Base-by-base conservation (phyloP, 2,797 vertebrate genomes). In the Phyllotis vaccarum region DNA sequence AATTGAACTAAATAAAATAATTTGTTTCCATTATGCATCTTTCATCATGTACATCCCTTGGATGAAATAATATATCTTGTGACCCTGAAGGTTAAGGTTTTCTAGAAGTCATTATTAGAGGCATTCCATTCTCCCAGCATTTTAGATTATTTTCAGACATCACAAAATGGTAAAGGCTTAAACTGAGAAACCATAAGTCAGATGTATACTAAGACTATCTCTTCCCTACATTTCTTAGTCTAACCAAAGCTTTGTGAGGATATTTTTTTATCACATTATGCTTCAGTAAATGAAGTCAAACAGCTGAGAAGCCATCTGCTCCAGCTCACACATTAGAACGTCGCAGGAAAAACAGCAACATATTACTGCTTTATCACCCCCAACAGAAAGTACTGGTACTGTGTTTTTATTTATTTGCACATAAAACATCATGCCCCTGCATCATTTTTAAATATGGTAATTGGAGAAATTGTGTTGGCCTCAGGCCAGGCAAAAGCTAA, bases 341-440 rank as follows among this genome's bases (percentile, higher is more conserved):
- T 9, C 24, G 37, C 54, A 88, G 90, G 91, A 56, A 96, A 94
- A 96, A 89, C 34, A 87, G 11, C 49, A 76, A 76, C 90, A 83
- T 68, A 82, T 88, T 86, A 94, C 19, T 89, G 75, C 27, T 86
- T 89, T 58, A 21, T 92, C 64, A 82, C 76, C 58, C 68, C 21
- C 75, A 93, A 68, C 1, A 52, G 90, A 91, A 92, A 74, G 21
- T 21, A 11, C 43, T 91, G 3, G 3, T 17, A 43, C 62, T 68
- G 92, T 94, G 34, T 86, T 95, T 89, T 92, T 24, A 76, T 79
- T 93, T 95, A 79, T 72, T 96, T 96, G 97, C 93, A 93, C 94
- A 40, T 46, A 62, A 95, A 46, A 11, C 70, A 68, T 60, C 58
- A 34, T 37, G 52, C 6, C 29, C 40, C 37, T 75, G 87, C 89